Evolutionary conservation across 2,888 invertebrate species (phyloP).

Genomic region (Acholoe squamosa): DNA sequence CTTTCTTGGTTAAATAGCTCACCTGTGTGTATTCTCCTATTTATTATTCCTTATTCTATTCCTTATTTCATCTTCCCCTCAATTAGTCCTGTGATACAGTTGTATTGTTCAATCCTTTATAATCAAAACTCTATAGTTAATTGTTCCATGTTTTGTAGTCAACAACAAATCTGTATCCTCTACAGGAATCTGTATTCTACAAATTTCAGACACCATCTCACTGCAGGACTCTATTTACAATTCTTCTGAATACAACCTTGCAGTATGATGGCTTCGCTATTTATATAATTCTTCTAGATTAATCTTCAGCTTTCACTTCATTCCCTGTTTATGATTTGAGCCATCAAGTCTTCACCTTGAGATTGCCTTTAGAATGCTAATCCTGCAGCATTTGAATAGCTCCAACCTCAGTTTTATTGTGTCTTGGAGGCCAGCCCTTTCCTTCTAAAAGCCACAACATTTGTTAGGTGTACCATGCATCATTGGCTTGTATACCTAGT

Average conservation of each 20-base stretch:
- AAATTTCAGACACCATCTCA: slow-evolving; percentile 33
- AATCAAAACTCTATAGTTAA: not conserved
- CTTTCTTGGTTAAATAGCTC: not conserved
- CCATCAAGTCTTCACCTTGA: too few relatives aligned
- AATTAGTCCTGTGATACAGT: not conserved
- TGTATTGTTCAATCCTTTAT: not conserved
- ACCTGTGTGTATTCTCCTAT: not conserved
- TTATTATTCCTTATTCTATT: too few relatives aligned
- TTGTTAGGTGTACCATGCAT: too few relatives aligned
- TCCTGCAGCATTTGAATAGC: too few relatives aligned
- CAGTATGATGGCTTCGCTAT: slow-evolving; percentile 2
- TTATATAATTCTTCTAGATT: not conserved
- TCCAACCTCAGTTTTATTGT: too few relatives aligned
- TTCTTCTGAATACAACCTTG: slow-evolving; percentile 17
- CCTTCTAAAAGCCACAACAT: too few relatives aligned
- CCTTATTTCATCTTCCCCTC: not conserved
- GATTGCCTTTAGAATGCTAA: too few relatives aligned
- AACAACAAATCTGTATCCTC: too few relatives aligned
- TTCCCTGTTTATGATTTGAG: too few relatives aligned
- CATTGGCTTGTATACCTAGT: too few relatives aligned
- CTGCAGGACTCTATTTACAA: slow-evolving; percentile 38
- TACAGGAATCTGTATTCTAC: not conserved
- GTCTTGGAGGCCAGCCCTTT: too few relatives aligned
- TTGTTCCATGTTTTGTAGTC: not conserved
- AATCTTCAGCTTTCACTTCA: too few relatives aligned